These are phyloP conservation scores for Leucoptera coffeella DNA, from an alignment of 2,888 invertebrate species.

Conservation along the genomic window DNA sequence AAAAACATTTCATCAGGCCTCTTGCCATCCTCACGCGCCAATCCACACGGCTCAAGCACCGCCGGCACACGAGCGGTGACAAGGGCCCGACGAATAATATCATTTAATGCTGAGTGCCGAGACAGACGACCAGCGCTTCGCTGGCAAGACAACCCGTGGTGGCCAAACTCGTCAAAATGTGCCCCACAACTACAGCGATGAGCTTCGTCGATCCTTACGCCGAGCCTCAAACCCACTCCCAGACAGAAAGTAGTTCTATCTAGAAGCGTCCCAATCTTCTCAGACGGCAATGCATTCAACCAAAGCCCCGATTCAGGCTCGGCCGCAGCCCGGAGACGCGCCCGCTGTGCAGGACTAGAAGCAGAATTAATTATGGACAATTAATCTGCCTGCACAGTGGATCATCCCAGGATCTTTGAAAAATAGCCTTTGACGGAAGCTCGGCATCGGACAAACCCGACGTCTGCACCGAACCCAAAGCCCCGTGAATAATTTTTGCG, in stretches of 20 bases:
- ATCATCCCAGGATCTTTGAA: not conserved
- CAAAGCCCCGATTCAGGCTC: no score
- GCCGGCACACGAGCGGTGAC: not conserved
- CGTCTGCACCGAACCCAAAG: not conserved
- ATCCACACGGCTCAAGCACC: conserved; percentile 1
- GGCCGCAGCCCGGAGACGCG: no score
- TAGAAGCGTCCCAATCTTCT: no score
- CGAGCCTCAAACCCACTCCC: not conserved
- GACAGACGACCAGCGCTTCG: no score
- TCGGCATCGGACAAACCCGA: not conserved
- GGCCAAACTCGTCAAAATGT: not conserved
- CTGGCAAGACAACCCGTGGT: not conserved
- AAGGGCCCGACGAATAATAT: not conserved
- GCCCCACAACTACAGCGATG: no score
- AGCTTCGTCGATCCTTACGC: not conserved
- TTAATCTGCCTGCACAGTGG: not conserved
- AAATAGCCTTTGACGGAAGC: not conserved
- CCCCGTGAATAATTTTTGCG: not conserved
- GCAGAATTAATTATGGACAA: not conserved
- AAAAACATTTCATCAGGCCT: conserved; percentile 1
- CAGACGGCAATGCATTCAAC: no score
- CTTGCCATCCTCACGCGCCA: conserved; percentile 1
- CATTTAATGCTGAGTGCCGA: no score
- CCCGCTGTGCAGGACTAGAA: not conserved
- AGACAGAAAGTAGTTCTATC: not conserved